phyloP scores from a whole-genome alignment of 2,888 invertebrate species.

The Coelinius sp. region DNA sequence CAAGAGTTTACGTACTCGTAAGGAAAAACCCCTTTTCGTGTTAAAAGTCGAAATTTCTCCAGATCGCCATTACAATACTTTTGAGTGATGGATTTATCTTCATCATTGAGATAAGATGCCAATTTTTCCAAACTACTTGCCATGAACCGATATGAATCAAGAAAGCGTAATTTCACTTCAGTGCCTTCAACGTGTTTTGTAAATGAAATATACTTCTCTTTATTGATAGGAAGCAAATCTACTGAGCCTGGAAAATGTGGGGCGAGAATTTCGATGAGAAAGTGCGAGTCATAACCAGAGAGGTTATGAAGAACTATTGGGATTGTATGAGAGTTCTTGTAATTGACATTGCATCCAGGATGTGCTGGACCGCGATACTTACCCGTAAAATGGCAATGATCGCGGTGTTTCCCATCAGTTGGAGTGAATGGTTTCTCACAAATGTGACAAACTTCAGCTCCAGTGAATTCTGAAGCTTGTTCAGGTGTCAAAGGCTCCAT shows the following conservation, averaged over 20 bases:
- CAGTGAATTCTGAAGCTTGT: not conserved
- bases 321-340: conserved; percentile 41
- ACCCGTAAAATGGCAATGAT: conserved; percentile 48
- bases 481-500: too few species aligned
- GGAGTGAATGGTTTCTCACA: too few species aligned
- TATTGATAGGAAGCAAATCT: conserved; percentile 51
- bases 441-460: not conserved
- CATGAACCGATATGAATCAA: conserved; percentile 41
- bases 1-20: conserved; percentile 57
- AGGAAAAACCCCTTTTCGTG: conserved; percentile 58
- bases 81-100: conserved; percentile 37
- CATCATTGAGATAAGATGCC: conserved; percentile 44
- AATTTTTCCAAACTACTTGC: conserved; percentile 52
- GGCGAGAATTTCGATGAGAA: conserved; percentile 51
- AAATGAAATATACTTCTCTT: too few species aligned
- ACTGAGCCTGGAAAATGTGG: not conserved
- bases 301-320: conserved; percentile 53
- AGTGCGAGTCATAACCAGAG: conserved; percentile 45
- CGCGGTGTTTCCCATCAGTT: conserved; percentile 35
- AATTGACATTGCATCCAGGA: conserved; percentile 50
- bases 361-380: conserved; percentile 50
- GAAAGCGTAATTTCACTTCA: not conserved
- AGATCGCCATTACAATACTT: conserved; percentile 30
- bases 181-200: too few species aligned
- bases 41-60: conserved; percentile 38